Conservation (phyloP, 2,888 invertebrate species). For the Caenorhabditis sp. region DNA sequence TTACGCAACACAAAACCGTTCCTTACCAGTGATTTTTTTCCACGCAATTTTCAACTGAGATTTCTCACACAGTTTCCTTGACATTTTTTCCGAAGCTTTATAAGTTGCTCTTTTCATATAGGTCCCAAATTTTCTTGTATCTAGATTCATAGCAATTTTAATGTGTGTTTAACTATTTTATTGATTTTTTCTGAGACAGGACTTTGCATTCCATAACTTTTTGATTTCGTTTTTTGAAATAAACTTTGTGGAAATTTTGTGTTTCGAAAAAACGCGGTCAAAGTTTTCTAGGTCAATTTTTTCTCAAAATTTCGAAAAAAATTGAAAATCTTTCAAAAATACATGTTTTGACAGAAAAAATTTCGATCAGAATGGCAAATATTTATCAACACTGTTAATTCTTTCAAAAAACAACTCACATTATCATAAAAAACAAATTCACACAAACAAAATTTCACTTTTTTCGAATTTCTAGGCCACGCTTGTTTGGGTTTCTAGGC, state of each 20-base stretch:
- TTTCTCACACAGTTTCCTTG: background rate
- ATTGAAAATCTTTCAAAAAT: too few species aligned
- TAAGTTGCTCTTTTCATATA: background rate
- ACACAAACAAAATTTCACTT: too few species aligned
- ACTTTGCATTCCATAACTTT: conserved; percentile 10
- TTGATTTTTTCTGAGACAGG: background rate
- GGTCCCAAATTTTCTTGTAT: conserved; percentile 2
- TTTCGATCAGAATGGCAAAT: too few species aligned
- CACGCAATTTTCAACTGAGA: background rate
- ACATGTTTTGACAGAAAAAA: too few species aligned
- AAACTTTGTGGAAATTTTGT: background rate
- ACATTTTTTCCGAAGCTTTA: conserved; percentile 1
- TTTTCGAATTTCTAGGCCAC: too few species aligned
- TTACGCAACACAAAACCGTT: background rate
- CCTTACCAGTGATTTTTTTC: background rate
- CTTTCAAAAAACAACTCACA: too few species aligned
- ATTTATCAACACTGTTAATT: too few species aligned
- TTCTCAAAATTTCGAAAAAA: too few species aligned
- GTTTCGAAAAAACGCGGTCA: background rate
- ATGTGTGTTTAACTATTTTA: conserved; percentile 5
- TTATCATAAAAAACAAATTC: too few species aligned
- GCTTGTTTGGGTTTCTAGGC: too few species aligned
- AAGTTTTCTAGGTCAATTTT: conserved; percentile 14
- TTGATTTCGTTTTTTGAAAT: background rate
- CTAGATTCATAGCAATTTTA: conserved; percentile 1